Base-by-base conservation (phyloP, 2,888 invertebrate genomes). In the Lasioglossum malachurum region DNA sequence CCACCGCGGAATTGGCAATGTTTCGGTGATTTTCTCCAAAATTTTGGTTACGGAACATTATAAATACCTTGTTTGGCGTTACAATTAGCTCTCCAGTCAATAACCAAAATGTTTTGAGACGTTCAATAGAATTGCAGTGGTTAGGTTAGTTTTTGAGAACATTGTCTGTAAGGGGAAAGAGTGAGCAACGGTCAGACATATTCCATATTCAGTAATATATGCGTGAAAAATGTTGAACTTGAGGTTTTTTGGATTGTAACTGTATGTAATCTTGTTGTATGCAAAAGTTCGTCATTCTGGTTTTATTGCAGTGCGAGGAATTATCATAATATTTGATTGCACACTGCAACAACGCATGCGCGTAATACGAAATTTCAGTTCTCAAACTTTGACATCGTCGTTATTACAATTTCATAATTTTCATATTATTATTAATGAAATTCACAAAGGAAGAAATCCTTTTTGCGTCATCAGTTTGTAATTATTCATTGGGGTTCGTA, bases 371-470 rank as follows among this genome's bases (percentile, higher is more conserved):
- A 64, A 64, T 64, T 64, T 64, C 31, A 64, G 31, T 64, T 35
- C 35, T 35, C 19, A 31, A 31, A 64, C 31, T 19, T 8, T 16
- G 64, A 8, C 8, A 64, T 19, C 64, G 31, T 0, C 19, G 19
- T 31, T 64, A 31, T 35, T 64, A 31, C 31, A 64, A 35, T 35
- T 64, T 64, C 64, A 19, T 35, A 64, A 64, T 64, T 64, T 64
- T 64, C 64, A 19, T 64, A 35, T 64, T 64, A 64, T 64, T 64
- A 64, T 64, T 64, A 64, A 64, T 35, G 64, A 64, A 31, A 64
- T 64, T 64, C 64, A 64, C 64, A 19, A 64, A 64, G 31, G 31
- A 35, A 64, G 31, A 64, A 31, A 64, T 64, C 31, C 31, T 64
- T 64, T 64, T 64, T 19, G 31, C 64, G 16, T 64, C 8, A 49